Conservation (phyloP, 2,113 vertebrate genomes). For the Podarcis raffonei region DNA sequence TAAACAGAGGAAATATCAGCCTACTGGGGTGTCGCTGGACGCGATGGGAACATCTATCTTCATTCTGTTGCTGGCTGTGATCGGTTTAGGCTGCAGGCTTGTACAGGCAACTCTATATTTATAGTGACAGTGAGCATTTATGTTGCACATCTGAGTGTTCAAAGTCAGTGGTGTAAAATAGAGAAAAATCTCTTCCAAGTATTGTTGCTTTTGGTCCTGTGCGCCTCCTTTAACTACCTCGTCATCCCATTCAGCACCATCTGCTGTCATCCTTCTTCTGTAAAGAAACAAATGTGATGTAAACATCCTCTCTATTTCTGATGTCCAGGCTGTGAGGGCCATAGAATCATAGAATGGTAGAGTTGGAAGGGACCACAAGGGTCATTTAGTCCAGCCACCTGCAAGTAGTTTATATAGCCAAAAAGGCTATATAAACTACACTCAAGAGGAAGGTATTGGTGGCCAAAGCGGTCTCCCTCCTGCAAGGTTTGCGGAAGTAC, state of each 20-base stretch:
- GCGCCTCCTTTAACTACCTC: background rate
- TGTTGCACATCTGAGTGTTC: background rate
- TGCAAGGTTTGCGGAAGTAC: background rate
- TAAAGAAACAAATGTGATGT: background rate
- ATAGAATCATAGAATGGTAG: too few species aligned
- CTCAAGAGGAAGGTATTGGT: background rate
- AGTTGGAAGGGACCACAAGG: too few species aligned
- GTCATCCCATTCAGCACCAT: background rate
- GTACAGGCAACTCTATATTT: background rate
- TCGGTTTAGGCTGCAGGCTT: background rate
- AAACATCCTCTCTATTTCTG: background rate
- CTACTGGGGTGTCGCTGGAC: conserved; percentile 71
- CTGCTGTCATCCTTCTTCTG: background rate
- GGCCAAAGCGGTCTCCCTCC: background rate
- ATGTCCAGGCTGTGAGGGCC: background rate
- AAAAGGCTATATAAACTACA: background rate
- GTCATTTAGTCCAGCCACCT: too few species aligned
- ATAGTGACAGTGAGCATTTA: background rate
- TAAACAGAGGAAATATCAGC: conserved; percentile 70
- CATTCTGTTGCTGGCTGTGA: conserved; percentile 56
- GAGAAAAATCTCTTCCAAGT: background rate
- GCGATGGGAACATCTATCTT: conserved; percentile 72
- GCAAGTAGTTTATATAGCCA: background rate
- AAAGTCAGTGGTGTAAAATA: background rate
- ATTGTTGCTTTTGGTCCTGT: background rate